Conservation (phyloP, 1,140 invertebrate species). For the Pristionchus pacificus region DNA sequence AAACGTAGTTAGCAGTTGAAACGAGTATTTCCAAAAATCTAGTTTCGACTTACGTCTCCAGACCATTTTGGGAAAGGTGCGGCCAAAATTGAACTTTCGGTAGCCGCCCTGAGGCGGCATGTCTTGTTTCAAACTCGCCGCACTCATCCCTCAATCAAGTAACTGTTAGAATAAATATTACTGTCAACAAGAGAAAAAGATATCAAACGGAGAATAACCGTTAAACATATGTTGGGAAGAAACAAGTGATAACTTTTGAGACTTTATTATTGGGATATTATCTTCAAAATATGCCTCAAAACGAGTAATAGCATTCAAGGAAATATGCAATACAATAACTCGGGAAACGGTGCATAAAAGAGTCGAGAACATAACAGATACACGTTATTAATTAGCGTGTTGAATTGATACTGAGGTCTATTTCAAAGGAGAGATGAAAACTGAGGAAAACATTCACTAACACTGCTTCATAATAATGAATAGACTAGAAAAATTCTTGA, state of each 20-base stretch:
- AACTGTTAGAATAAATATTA: background rate
- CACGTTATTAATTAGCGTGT: background rate
- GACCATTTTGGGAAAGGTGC: conserved; percentile 49
- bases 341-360: too few species aligned
- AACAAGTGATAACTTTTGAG: too few species aligned
- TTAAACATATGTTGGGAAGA: too few species aligned
- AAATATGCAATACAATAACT: background rate
- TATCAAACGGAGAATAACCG: background rate
- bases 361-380: background rate
- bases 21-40: too few species aligned
- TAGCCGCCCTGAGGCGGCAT: conserved; percentile 59
- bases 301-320: background rate
- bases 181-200: background rate
- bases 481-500: background rate
- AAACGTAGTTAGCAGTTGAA: too few species aligned
- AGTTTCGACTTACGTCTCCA: conserved; percentile 47
- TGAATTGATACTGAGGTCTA: too few species aligned
- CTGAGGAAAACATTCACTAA: too few species aligned
- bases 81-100: conserved; percentile 44
- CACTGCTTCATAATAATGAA: background rate
- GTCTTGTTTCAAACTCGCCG: conserved; percentile 49
- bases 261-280: too few species aligned
- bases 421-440: too few species aligned
- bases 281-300: too few species aligned
- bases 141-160: background rate